A percentile compares a stretch with the other conserved stretches of the same genome.
These are phyloP conservation scores for Lasioglossum oenotherae DNA, from an alignment of 2,888 invertebrate species.

Conservation along the genomic window DNA sequence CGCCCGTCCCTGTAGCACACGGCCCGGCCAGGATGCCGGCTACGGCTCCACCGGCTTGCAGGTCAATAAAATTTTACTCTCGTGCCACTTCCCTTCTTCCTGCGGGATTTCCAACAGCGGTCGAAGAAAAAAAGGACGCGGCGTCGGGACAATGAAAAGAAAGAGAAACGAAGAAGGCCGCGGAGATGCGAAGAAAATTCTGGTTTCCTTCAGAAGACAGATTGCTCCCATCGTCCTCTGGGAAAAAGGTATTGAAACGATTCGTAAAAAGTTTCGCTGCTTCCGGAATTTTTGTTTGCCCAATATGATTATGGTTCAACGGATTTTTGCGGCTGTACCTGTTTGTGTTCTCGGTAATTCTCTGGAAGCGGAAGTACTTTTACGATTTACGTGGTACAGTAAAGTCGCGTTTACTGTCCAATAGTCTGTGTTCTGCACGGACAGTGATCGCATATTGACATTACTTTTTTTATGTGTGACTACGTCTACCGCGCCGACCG, in stretches of 20 bases:
- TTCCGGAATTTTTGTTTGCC: background rate
- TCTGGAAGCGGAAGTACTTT: background rate
- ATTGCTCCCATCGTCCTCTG: slow-evolving; percentile 18
- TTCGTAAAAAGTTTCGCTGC: slow-evolving; percentile 14
- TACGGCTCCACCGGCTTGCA: slow-evolving; percentile 46
- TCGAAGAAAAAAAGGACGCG: background rate
- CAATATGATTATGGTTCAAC: background rate
- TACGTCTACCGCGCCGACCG: too few relatives aligned
- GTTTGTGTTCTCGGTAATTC: background rate
- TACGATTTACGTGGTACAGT: background rate
- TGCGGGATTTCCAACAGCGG: slow-evolving; percentile 38
- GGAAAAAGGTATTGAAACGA: slow-evolving; percentile 9
- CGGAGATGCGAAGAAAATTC: slow-evolving; percentile 17
- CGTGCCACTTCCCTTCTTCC: slow-evolving; percentile 34
- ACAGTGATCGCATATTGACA: too few relatives aligned
- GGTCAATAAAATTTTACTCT: slow-evolving; percentile 75
- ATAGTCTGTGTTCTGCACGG: too few relatives aligned
- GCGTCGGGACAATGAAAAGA: slow-evolving; percentile 28
- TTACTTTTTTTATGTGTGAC: too few relatives aligned
- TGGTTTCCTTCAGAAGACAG: slow-evolving; percentile 37
- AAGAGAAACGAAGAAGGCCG: slow-evolving; percentile 4
- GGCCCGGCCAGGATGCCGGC: slow-evolving; percentile 14
- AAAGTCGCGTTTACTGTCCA: too few relatives aligned
- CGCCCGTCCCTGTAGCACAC: slow-evolving; percentile 43
- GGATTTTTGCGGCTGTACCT: background rate